Evolutionary conservation across 2,888 invertebrate species (phyloP).

Genomic region (Sminthurides aquaticus): DNA sequence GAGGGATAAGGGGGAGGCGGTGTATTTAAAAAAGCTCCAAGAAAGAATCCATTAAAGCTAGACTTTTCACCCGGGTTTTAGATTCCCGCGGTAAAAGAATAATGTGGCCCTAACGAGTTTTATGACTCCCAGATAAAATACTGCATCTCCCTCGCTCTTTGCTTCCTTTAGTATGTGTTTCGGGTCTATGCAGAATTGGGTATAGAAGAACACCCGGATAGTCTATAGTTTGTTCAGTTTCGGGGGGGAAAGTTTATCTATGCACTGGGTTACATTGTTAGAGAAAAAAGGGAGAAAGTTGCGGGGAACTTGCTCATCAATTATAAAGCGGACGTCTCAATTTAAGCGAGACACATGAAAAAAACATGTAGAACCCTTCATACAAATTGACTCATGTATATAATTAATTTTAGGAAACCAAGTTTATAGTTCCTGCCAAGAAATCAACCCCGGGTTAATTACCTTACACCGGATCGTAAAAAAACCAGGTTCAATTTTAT

Average conservation of each 20-base stretch:
- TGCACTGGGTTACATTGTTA: too few relatives aligned
- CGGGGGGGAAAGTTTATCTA: too few relatives aligned
- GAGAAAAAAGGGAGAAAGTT: too few relatives aligned
- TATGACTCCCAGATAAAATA: neutral
- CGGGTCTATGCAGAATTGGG: too few relatives aligned
- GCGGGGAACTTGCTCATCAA: neutral
- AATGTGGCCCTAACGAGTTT: neutral
- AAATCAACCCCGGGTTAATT: neutral
- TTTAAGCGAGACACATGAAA: neutral
- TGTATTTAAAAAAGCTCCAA: too few relatives aligned
- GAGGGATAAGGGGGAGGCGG: too few relatives aligned
- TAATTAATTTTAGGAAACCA: neutral
- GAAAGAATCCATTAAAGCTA: too few relatives aligned
- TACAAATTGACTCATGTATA: neutral
- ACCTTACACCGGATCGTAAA: neutral
- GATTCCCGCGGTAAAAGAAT: neutral
- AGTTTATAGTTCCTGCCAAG: neutral
- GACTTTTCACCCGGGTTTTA: slow-evolving; percentile 6
- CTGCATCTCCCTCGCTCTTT: too few relatives aligned
- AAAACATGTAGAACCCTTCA: neutral
- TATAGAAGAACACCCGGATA: too few relatives aligned
- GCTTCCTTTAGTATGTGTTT: too few relatives aligned
- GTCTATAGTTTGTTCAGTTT: too few relatives aligned
- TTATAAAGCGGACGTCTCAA: neutral
- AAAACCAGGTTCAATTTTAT: neutral